A percentile compares a stretch with the other conserved stretches of the same genome.
phyloP scores from a whole-genome alignment of 2,888 invertebrate genomes.

The Dryocosmus kuriphilus region DNA sequence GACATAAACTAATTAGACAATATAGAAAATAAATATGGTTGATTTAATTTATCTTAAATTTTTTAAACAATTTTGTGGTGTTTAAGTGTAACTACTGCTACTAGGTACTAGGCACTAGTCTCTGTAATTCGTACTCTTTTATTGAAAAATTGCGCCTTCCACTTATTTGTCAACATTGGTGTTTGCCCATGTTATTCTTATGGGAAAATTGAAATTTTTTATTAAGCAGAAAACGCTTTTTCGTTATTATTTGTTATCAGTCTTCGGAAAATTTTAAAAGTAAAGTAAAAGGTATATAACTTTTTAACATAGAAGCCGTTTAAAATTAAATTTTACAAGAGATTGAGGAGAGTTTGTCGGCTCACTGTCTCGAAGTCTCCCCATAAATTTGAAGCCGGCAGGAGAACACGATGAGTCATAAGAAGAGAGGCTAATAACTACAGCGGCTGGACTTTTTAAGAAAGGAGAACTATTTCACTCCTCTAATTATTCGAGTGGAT shows the following conservation, averaged over 20 bases:
- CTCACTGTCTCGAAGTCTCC: slow-evolving; percentile 6
- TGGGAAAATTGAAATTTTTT: background rate
- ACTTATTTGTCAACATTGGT: too few relatives aligned
- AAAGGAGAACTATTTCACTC: background rate
- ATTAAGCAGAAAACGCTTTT: background rate
- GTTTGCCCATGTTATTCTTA: too few relatives aligned
- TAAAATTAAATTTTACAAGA: background rate
- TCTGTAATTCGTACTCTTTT: too few relatives aligned
- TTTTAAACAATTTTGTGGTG: too few relatives aligned
- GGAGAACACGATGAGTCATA: slow-evolving; percentile 4
- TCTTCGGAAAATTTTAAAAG: background rate
- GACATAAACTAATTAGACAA: too few relatives aligned
- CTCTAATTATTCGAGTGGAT: slow-evolving; percentile 8
- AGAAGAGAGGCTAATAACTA: slow-evolving; percentile 6
- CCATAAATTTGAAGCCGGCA: slow-evolving; percentile 24
- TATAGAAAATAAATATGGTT: too few relatives aligned
- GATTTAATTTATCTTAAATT: too few relatives aligned
- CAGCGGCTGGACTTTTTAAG: background rate
- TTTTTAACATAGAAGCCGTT: slow-evolving; percentile 12
- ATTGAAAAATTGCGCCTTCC: too few relatives aligned
- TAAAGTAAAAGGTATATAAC: background rate
- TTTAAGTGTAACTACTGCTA: too few relatives aligned
- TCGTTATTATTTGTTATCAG: background rate
- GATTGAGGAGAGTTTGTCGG: slow-evolving; percentile 16
- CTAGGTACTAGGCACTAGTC: too few relatives aligned